Percentiles rank a stretch among this genome's conserved stretches.
Conservation (phyloP, 2,797 vertebrate species). For the Lepilemur ruficaudatus region DNA sequence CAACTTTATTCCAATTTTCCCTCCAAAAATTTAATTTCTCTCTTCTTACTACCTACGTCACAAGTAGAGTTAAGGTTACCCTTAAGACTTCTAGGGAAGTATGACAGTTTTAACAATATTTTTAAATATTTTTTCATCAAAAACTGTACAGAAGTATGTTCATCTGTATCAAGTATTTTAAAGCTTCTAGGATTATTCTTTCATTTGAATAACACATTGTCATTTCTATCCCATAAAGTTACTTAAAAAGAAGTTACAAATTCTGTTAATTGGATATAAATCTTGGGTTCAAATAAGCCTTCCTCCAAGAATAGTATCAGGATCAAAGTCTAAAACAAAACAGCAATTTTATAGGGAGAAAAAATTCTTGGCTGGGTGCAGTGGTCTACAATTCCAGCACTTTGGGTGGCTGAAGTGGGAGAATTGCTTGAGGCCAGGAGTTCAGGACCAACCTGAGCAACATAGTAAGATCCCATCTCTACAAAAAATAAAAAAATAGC, state of each 20-base stretch:
- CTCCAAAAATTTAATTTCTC: constrained; percentile 35
- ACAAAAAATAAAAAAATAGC: background rate
- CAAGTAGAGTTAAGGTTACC: constrained; percentile 11
- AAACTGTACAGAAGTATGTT: background rate
- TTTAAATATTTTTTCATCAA: background rate
- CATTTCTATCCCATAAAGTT: background rate
- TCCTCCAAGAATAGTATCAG: background rate
- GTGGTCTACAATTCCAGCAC: background rate
- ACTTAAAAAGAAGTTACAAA: constrained; percentile 9
- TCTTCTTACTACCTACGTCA: background rate
- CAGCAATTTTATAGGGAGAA: background rate
- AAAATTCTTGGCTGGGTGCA: background rate
- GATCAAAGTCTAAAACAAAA: constrained; percentile 3
- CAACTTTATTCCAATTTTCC: constrained; percentile 33
- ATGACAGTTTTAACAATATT: constrained; percentile 12
- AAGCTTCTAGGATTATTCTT: constrained; percentile 14
- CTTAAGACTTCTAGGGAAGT: constrained; percentile 11
- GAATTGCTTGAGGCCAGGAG: background rate
- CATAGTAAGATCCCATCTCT: background rate
- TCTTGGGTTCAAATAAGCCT: background rate
- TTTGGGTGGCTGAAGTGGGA: background rate
- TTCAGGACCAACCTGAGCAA: background rate
- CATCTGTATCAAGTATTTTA: background rate
- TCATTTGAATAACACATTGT: background rate
- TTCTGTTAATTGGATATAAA: constrained; percentile 13